Conservation (phyloP, 1,140 invertebrate genomes). For the Anastrepha ludens region DNA sequence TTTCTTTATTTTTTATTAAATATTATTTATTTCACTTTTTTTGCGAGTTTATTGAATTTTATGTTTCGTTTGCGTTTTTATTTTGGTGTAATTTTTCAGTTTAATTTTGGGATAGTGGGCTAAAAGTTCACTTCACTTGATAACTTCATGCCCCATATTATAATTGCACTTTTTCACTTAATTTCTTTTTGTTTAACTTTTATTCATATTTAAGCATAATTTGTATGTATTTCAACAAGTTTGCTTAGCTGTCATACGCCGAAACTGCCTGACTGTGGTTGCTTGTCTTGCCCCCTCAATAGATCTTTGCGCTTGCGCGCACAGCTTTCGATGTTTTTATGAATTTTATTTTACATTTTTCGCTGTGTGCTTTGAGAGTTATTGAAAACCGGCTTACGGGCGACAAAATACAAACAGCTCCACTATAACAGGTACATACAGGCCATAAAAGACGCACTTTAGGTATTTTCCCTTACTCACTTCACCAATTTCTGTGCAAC, state of each 20-base stretch:
- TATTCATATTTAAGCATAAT: neutral
- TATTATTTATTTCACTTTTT: neutral
- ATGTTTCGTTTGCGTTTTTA: too few species aligned
- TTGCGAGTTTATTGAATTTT: neutral
- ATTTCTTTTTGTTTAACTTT: neutral
- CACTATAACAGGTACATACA: constrained; percentile 32
- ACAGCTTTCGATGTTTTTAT: neutral
- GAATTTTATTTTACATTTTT: neutral
- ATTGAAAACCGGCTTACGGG: constrained; percentile 17
- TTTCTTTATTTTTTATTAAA: constrained; percentile 8
- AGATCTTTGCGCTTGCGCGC: neutral
- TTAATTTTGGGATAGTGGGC: neutral
- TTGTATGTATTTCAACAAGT: neutral
- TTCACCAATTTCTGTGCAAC: neutral
- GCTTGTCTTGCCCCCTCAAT: neutral
- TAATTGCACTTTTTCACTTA: constrained; percentile 11
- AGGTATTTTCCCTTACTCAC: neutral
- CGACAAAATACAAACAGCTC: constrained; percentile 39
- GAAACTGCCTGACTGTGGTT: neutral
- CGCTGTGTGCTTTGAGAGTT: neutral
- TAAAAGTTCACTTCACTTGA: constrained; percentile 37
- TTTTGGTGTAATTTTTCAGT: neutral
- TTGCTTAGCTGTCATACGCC: neutral
- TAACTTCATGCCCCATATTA: neutral
- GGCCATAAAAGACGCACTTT: neutral